Conservation (phyloP, 2,888 invertebrate species). For the Eristalis intricaria region DNA sequence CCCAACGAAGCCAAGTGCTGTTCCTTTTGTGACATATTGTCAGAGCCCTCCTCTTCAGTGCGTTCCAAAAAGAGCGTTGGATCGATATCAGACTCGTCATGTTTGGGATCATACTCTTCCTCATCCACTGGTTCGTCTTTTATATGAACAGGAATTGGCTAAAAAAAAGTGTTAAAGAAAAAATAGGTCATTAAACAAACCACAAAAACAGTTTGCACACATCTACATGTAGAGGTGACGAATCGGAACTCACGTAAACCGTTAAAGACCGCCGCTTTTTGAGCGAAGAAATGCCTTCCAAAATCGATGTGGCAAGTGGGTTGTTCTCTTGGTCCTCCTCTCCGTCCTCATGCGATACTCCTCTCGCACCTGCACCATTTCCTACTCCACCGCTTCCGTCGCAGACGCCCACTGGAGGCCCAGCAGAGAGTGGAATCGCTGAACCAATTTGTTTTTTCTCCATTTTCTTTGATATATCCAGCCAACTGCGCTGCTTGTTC, state of each 20-base stretch:
- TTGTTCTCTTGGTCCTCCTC: slow-evolving; percentile 41
- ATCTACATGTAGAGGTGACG: slow-evolving; percentile 63
- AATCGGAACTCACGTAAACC: slow-evolving; percentile 79
- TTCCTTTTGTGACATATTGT: slow-evolving; percentile 75
- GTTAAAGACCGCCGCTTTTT: slow-evolving; percentile 80
- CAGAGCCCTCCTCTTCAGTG: slow-evolving; percentile 78
- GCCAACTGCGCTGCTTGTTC: slow-evolving; percentile 79
- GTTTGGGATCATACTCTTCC: slow-evolving; percentile 77
- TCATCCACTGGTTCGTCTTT: slow-evolving; percentile 80
- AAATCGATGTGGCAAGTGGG: slow-evolving; percentile 74
- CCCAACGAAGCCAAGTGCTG: slow-evolving; percentile 75
- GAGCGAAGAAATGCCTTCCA: slow-evolving; percentile 79
- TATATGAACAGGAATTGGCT: slow-evolving; percentile 79
- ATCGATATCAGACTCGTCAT: slow-evolving; percentile 79
- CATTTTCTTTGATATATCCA: slow-evolving; percentile 76
- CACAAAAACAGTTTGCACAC: neutral
- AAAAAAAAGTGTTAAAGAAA: slow-evolving; percentile 35
- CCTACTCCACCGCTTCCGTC: slow-evolving; percentile 4
- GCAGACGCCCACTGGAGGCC: slow-evolving; percentile 6
- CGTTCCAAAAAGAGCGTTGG: slow-evolving; percentile 81
- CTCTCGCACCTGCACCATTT: neutral
- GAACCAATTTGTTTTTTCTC: slow-evolving; percentile 72
- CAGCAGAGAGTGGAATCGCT: slow-evolving; percentile 17
- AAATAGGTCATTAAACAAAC: slow-evolving; percentile 17
- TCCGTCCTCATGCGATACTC: neutral